Conservation (phyloP, 2,797 vertebrate species). For the Amblyraja radiata region DNA sequence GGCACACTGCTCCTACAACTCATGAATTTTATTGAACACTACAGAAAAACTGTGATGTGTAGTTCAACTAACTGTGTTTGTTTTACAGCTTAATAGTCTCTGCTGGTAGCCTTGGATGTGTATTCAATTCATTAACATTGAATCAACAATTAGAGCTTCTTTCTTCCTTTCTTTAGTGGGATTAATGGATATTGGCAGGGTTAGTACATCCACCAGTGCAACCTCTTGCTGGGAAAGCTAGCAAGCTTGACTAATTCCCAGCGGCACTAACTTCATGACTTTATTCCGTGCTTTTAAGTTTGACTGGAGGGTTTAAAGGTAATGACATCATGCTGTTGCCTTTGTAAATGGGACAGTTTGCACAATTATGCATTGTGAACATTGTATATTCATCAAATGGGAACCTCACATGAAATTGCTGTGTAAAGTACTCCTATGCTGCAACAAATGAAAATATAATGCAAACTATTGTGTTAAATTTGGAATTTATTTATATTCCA, state of each 20-base stretch:
- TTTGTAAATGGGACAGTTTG: constrained; percentile 46
- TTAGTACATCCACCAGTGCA: constrained; percentile 58
- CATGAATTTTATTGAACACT: constrained; percentile 36
- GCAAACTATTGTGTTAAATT: background rate
- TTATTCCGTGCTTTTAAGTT: constrained; percentile 62
- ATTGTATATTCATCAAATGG: background rate
- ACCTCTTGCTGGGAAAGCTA: constrained; percentile 62
- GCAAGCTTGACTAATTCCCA: constrained; percentile 68
- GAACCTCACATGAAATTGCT: background rate
- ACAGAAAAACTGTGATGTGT: constrained; percentile 34
- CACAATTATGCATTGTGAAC: background rate
- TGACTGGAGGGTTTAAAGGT: constrained; percentile 56
- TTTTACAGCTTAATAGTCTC: constrained; percentile 57
- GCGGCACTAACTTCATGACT: constrained; percentile 64
- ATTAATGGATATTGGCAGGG: constrained; percentile 66
- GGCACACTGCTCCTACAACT: constrained; percentile 13
- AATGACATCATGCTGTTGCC: constrained; percentile 53
- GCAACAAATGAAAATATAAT: background rate
- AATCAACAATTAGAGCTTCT: constrained; percentile 64
- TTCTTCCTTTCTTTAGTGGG: constrained; percentile 56
- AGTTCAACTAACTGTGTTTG: constrained; percentile 51
- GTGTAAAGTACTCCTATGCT: background rate
- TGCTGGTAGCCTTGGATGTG: constrained; percentile 56
- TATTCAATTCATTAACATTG: constrained; percentile 65
- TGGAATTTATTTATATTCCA: background rate